These are phyloP conservation scores for Albula glossodonta DNA, from an alignment of 2,113 vertebrate species.

Conservation along the genomic window DNA sequence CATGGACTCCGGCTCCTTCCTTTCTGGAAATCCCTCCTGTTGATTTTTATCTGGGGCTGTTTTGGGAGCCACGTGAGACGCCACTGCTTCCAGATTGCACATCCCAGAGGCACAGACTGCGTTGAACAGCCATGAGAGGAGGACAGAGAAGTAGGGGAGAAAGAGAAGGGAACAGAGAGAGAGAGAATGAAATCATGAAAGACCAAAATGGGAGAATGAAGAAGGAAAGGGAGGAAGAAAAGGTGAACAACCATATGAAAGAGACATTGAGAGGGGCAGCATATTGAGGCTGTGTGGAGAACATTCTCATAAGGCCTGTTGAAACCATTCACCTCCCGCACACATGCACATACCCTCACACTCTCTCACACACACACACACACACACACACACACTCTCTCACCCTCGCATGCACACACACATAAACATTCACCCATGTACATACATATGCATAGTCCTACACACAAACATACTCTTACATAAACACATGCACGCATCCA, in stretches of 20 bases:
- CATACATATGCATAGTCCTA: neutral
- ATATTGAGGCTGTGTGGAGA: neutral
- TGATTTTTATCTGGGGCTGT: slow-evolving; percentile 7
- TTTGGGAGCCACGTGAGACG: neutral
- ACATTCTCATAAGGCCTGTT: neutral
- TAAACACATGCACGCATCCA: neutral
- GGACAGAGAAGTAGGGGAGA: neutral
- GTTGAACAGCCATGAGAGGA: neutral
- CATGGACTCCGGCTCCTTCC: no score
- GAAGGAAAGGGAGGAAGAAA: neutral
- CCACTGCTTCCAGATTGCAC: neutral
- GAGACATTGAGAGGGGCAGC: neutral
- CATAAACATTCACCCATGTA: neutral
- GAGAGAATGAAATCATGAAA: no score
- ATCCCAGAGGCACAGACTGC: neutral
- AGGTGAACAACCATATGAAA: neutral
- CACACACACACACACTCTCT: neutral
- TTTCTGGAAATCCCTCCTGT: neutral
- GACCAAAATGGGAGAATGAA: no score
- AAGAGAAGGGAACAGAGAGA: neutral
- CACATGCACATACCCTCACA: neutral
- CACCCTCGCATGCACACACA: neutral
- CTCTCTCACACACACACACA: neutral
- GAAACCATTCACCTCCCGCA: neutral
- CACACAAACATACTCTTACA: neutral